phyloP scores from a whole-genome alignment of 2,888 invertebrate species.

The Chydorus sphaericus region DNA sequence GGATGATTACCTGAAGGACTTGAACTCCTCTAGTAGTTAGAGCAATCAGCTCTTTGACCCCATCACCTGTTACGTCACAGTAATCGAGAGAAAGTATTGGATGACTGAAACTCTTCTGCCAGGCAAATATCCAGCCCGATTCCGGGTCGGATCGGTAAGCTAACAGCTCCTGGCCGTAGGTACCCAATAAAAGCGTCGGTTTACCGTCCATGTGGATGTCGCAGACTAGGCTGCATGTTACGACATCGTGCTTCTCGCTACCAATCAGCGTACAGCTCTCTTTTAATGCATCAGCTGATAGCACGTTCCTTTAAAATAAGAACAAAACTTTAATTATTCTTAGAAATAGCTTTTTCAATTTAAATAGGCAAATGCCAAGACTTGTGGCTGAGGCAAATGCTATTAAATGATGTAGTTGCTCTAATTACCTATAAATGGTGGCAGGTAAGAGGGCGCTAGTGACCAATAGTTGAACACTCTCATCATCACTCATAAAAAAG shows the following conservation, averaged over 20 bases:
- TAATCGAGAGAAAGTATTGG: conserved; percentile 45
- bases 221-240: conserved; percentile 43
- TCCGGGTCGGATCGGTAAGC: conserved; percentile 23
- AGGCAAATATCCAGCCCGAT: conserved; percentile 33
- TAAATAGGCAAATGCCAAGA: not conserved
- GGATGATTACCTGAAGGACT: conserved; percentile 41
- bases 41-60: conserved; percentile 46
- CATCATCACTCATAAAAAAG: conserved; percentile 36
- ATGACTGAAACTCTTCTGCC: conserved; percentile 40
- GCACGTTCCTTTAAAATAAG: conserved; percentile 23
- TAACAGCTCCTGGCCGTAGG: conserved; percentile 36
- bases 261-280: conserved; percentile 29
- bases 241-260: conserved; percentile 41
- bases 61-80: conserved; percentile 48
- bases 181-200: conserved; percentile 51
- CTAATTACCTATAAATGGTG: conserved; percentile 41
- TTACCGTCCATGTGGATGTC: conserved; percentile 55
- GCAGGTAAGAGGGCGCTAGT: conserved; percentile 40
- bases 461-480: conserved; percentile 41
- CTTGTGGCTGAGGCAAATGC: too few species aligned
- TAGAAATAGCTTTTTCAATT: not conserved
- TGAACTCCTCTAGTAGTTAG: conserved; percentile 49
- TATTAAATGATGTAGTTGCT: too few species aligned
- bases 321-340: not conserved
- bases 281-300: too few species aligned